Evolutionary conservation across 2,113 vertebrate species (phyloP), one percentile per base, ranked within the genome.

Genomic region (Shinisaurus crocodilurus): DNA sequence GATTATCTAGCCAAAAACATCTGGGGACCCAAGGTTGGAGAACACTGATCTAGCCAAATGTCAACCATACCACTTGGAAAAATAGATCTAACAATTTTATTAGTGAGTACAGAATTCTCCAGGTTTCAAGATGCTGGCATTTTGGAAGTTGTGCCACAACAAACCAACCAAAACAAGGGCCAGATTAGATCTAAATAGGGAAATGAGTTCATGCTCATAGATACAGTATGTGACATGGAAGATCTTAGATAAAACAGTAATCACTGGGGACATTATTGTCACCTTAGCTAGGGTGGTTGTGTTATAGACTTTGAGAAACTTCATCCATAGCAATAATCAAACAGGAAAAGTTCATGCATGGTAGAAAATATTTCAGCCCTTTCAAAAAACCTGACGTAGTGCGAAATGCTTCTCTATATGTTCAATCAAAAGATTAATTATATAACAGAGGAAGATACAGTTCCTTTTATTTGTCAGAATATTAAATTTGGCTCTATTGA

Each of bases 291-390:
- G n/a, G n/a, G n/a, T n/a, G n/a, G n/a, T n/a, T n/a, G n/a, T n/a
- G n/a, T n/a, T n/a, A n/a, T n/a, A n/a, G n/a, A n/a, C n/a, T n/a
- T n/a, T n/a, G n/a, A n/a, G n/a, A n/a, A n/a, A n/a, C n/a, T n/a
- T n/a, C n/a, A n/a, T n/a, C n/a, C n/a, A n/a, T n/a, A n/a, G n/a
- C n/a, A n/a, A n/a, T n/a, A n/a, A n/a, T n/a, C n/a, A n/a, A n/a
- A n/a, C 60, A 84, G 67, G 43, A 93, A 15, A 37, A 91, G 81
- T 15, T 70, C 43, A 34, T 88, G 57, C 82, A 87, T 15, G 82
- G 18, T 3, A 63, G 83, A 77, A 91, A 88, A n/a, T n/a, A 2
- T 90, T 92, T 82, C n/a, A 87, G 65, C 40, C 81, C 54, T 89
- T 43, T 82, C 76, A 87, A 76, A 54, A 45, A 88, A 91, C 87